These are phyloP conservation scores for Caenorhabditis panamensis DNA, from an alignment of 2,888 invertebrate species.

Conservation along the genomic window DNA sequence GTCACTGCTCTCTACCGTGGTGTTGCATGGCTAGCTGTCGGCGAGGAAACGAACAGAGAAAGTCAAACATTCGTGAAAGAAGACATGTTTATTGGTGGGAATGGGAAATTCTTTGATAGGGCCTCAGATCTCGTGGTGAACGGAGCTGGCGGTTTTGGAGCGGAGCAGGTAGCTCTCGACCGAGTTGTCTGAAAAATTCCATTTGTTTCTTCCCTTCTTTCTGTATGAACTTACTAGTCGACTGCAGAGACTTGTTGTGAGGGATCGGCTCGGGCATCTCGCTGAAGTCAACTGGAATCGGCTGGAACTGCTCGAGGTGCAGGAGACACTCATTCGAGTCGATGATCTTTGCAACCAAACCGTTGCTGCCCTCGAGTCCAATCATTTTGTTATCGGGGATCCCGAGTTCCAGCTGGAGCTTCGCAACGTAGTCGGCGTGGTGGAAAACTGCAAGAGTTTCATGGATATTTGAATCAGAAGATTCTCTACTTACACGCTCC, in stretches of 20 bases:
- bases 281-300: slow-evolving; percentile 40
- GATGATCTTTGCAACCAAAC: slow-evolving; percentile 26
- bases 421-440: slow-evolving; percentile 17
- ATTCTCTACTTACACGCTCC: not conserved
- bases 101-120: not conserved
- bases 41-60: no score
- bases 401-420: slow-evolving; percentile 32
- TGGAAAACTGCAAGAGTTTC: not conserved
- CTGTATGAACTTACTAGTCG: slow-evolving; percentile 22
- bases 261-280: slow-evolving; percentile 12
- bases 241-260: not conserved
- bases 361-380: slow-evolving; percentile 33
- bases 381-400: slow-evolving; percentile 42
- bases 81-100: not conserved
- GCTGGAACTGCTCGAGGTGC: slow-evolving; percentile 40
- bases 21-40: no score
- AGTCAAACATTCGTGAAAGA: no score
- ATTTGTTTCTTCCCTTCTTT: not conserved
- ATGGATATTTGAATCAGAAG: not conserved
- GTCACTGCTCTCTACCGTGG: no score
- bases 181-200: slow-evolving; percentile 23
- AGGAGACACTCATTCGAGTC: slow-evolving; percentile 58
- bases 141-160: slow-evolving; percentile 13
- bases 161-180: slow-evolving; percentile 35
- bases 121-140: slow-evolving; percentile 31